Percentiles rank a stretch among this genome's conserved stretches.
Evolutionary conservation across 2,797 vertebrate genomes (phyloP).

Genomic region (Rhodeus uyekii): DNA sequence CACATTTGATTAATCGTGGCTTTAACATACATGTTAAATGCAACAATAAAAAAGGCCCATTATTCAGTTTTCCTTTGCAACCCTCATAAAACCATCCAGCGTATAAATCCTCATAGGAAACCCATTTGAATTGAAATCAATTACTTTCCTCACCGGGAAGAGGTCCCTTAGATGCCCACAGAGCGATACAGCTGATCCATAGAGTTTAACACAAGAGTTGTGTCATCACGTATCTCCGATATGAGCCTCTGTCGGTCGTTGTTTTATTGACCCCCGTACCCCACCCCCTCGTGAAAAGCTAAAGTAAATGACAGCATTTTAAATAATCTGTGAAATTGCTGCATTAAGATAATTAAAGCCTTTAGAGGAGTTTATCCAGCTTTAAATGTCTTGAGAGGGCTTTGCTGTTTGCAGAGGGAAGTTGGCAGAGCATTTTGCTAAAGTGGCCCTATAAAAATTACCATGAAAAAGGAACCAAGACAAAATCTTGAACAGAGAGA

Average conservation of each 20-base stretch:
- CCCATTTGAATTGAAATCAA: slow-evolving; percentile 61
- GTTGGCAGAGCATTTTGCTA: slow-evolving; percentile 50
- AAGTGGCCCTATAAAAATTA: slow-evolving; percentile 58
- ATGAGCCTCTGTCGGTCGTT: slow-evolving; percentile 23
- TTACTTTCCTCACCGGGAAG: slow-evolving; percentile 54
- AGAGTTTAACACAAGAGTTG: slow-evolving; percentile 39
- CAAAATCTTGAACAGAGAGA: slow-evolving; percentile 6
- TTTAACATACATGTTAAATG: slow-evolving; percentile 73
- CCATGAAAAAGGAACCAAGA: slow-evolving; percentile 23
- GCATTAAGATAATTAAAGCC: slow-evolving; percentile 61
- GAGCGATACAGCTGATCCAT: slow-evolving; percentile 42
- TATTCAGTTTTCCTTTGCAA: slow-evolving; percentile 69
- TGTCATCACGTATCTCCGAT: slow-evolving; percentile 26
- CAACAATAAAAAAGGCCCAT: slow-evolving; percentile 71
- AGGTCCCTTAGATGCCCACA: slow-evolving; percentile 43
- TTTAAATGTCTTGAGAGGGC: slow-evolving; percentile 52
- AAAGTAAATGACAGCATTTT: slow-evolving; percentile 57
- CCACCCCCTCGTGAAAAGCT: slow-evolving; percentile 21
- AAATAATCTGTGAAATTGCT: slow-evolving; percentile 57
- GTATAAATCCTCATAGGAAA: slow-evolving; percentile 68
- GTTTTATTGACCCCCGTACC: slow-evolving; percentile 28
- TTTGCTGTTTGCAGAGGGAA: slow-evolving; percentile 33
- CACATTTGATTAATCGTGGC: slow-evolving; percentile 71
- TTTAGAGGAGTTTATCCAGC: slow-evolving; percentile 55
- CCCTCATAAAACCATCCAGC: slow-evolving; percentile 63